Conservation (phyloP, 2,113 vertebrate genomes). For the Tachysurus fulvidraco region DNA sequence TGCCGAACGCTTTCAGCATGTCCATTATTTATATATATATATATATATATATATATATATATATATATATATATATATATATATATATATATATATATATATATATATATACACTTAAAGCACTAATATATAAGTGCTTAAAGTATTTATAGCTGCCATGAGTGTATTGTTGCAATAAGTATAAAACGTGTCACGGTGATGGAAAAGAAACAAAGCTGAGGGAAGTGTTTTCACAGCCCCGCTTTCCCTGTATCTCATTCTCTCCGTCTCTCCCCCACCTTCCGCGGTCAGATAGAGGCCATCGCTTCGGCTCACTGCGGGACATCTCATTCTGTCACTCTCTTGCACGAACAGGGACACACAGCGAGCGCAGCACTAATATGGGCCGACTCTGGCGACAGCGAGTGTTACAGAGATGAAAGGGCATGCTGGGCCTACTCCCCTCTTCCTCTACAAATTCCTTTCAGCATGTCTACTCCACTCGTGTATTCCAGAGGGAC, state of each 20-base stretch:
- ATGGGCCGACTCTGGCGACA: slow-evolving; percentile 40
- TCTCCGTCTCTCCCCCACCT: slow-evolving; percentile 55
- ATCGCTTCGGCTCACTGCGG: slow-evolving; percentile 65
- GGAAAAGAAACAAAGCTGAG: neutral
- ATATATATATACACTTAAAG: no score
- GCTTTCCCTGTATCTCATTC: neutral
- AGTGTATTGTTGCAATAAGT: neutral
- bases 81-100: no score
- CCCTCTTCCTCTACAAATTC: slow-evolving; percentile 38
- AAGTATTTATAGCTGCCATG: neutral
- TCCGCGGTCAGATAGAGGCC: slow-evolving; percentile 73
- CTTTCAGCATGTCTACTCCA: slow-evolving; percentile 58
- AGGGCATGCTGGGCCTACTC: slow-evolving; percentile 35
- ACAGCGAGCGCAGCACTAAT: slow-evolving; percentile 21
- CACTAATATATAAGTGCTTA: no score
- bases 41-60: no score
- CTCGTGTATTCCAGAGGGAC: slow-evolving; percentile 57
- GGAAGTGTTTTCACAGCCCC: neutral
- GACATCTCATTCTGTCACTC: slow-evolving; percentile 44
- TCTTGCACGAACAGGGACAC: slow-evolving; percentile 33
- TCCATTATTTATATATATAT: no score
- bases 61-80: no score
- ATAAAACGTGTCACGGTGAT: neutral
- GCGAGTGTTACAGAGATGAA: slow-evolving; percentile 53
- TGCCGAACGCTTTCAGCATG: neutral